Conservation (phyloP, 2,888 invertebrate genomes). For the Athalia circularis region DNA sequence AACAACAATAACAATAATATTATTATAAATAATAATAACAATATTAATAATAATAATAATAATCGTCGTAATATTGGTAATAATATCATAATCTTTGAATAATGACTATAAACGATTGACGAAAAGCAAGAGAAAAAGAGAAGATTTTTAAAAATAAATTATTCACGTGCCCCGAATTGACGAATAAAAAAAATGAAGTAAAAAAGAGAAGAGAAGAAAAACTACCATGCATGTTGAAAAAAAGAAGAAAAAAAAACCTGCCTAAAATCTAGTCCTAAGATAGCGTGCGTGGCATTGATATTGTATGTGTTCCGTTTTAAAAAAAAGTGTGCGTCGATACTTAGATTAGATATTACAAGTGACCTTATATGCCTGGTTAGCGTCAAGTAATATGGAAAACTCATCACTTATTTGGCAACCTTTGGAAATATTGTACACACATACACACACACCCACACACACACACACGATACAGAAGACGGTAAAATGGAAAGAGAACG, state of each 20-base stretch:
- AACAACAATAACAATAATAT: slow-evolving; percentile 33
- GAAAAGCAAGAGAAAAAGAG: no score
- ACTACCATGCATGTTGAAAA: slow-evolving; percentile 39
- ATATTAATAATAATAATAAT: slow-evolving; percentile 38
- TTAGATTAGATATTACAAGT: slow-evolving; percentile 63
- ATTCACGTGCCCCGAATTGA: slow-evolving; percentile 38
- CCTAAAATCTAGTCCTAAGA: slow-evolving; percentile 55
- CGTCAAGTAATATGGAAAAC: slow-evolving; percentile 20
- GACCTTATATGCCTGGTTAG: slow-evolving; percentile 61
- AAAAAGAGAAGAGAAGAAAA: no score
- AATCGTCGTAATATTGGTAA: slow-evolving; percentile 24
- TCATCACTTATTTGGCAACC: slow-evolving; percentile 35
- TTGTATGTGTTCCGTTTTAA: slow-evolving; percentile 44
- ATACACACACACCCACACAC: slow-evolving; percentile 42
- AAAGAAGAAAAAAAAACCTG: no score
- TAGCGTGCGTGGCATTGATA: slow-evolving; percentile 45
- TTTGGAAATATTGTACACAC: slow-evolving; percentile 14
- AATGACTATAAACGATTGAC: slow-evolving; percentile 21
- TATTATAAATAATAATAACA: slow-evolving; percentile 41
- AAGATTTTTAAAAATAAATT: slow-evolving; percentile 25
- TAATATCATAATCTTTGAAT: slow-evolving; percentile 42
- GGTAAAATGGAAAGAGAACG: slow-evolving; percentile 33
- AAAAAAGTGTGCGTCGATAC: slow-evolving; percentile 45
- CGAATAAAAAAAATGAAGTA: no score
- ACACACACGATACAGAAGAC: no score